These are phyloP conservation scores for Rallus limicola DNA, from an alignment of 2,113 vertebrate genomes.

Conservation along the genomic window DNA sequence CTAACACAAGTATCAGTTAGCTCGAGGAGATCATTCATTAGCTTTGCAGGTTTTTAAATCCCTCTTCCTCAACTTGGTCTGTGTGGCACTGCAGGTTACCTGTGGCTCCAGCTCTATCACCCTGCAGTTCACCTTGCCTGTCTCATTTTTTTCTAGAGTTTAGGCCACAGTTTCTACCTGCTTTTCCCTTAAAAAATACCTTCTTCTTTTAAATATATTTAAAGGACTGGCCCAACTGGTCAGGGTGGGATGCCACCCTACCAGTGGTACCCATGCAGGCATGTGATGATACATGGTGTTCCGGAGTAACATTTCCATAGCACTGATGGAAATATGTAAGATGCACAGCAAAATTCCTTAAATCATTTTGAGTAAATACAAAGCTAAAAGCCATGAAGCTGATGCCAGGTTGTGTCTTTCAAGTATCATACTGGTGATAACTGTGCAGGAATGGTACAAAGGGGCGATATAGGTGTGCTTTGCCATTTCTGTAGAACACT, in stretches of 20 bases:
- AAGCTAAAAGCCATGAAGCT: background rate
- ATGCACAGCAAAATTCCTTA: background rate
- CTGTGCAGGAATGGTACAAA: background rate
- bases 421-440: background rate
- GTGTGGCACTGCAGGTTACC: background rate
- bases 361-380: background rate
- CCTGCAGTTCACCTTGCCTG: background rate
- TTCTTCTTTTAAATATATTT: background rate
- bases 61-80: background rate
- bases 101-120: background rate
- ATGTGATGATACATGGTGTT: background rate
- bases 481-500: background rate
- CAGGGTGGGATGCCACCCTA: background rate
- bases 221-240: background rate
- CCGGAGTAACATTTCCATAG: background rate
- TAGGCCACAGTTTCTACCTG: background rate
- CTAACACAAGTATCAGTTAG: background rate
- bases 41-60: background rate
- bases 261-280: background rate
- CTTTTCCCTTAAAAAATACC: background rate
- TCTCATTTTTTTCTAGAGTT: background rate
- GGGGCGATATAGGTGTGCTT: background rate
- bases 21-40: background rate
- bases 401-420: background rate
- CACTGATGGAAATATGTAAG: background rate